These are phyloP conservation scores for Synergus umbraculus DNA, from an alignment of 2,888 invertebrate genomes.

Conservation along the genomic window DNA sequence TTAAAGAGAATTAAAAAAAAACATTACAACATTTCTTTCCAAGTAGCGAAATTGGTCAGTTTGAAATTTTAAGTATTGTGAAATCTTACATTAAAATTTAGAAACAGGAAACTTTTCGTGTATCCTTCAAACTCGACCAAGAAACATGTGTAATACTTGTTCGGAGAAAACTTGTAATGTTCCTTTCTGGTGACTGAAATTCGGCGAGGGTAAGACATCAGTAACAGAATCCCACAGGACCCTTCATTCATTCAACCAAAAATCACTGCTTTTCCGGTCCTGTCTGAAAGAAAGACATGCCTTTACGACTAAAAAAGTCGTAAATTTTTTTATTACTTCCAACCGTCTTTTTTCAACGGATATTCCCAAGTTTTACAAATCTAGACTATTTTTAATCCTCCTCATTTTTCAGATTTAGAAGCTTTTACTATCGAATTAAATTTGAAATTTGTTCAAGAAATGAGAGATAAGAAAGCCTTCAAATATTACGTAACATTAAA, in stretches of 20 bases:
- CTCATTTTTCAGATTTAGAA: neutral
- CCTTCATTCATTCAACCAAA: conserved; percentile 28
- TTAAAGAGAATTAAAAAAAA: neutral
- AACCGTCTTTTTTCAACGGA: neutral
- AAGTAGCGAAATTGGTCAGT: too few relatives aligned
- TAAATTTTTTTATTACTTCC: neutral
- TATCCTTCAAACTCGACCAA: conserved; percentile 10
- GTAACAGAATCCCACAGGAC: conserved; percentile 22
- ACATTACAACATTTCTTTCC: too few relatives aligned
- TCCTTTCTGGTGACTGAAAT: neutral
- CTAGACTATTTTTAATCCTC: neutral
- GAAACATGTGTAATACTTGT: conserved; percentile 29
- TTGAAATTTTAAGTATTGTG: too few relatives aligned
- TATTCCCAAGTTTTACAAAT: neutral
- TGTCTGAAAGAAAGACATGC: neutral
- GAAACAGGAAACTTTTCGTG: conserved; percentile 21
- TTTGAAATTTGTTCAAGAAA: too few relatives aligned
- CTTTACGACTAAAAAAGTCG: neutral
- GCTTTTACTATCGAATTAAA: too few relatives aligned
- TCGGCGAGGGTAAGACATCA: conserved; percentile 1
- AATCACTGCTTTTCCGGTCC: conserved; percentile 36
- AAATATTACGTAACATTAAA: too few relatives aligned
- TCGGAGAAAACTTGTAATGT: conserved; percentile 30
- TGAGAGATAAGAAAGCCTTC: too few relatives aligned
- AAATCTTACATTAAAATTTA: neutral